These are phyloP conservation scores for Hyppa rectilinea DNA, from an alignment of 2,888 invertebrate genomes.

Conservation along the genomic window DNA sequence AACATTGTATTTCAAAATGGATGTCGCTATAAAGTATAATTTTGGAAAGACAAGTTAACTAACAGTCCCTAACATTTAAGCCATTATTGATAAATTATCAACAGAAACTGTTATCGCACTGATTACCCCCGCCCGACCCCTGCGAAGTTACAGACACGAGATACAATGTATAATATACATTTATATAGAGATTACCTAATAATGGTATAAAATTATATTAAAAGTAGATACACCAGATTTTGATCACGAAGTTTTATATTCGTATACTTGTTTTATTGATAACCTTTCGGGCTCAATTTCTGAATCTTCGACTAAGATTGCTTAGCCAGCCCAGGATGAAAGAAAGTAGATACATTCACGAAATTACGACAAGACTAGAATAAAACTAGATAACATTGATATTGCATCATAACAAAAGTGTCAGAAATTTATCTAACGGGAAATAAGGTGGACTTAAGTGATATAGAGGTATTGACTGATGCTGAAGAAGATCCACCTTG, in stretches of 20 bases:
- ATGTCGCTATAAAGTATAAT: neutral
- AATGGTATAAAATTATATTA: neutral
- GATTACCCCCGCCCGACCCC: constrained; percentile 23
- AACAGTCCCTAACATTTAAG: too few relatives aligned
- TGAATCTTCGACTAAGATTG: neutral
- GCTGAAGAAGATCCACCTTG: neutral
- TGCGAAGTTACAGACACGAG: constrained; percentile 22
- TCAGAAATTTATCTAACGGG: neutral
- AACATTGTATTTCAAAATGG: constrained; percentile 4
- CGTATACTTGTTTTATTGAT: neutral
- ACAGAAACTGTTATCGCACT: constrained; percentile 10
- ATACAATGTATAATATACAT: constrained; percentile 16
- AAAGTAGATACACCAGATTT: neutral
- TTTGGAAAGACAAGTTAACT: neutral
- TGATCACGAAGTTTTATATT: constrained; percentile 3
- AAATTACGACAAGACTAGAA: constrained; percentile 10
- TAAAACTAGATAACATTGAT: neutral
- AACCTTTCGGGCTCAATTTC: constrained; percentile 6
- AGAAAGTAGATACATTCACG: neutral
- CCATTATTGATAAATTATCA: neutral
- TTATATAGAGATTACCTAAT: too few relatives aligned
- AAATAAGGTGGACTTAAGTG: neutral
- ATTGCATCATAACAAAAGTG: neutral
- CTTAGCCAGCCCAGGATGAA: neutral
- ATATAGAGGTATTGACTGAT: neutral